Base-by-base conservation (phyloP, 2,797 vertebrate species). In the Crypturellus tataupa region DNA sequence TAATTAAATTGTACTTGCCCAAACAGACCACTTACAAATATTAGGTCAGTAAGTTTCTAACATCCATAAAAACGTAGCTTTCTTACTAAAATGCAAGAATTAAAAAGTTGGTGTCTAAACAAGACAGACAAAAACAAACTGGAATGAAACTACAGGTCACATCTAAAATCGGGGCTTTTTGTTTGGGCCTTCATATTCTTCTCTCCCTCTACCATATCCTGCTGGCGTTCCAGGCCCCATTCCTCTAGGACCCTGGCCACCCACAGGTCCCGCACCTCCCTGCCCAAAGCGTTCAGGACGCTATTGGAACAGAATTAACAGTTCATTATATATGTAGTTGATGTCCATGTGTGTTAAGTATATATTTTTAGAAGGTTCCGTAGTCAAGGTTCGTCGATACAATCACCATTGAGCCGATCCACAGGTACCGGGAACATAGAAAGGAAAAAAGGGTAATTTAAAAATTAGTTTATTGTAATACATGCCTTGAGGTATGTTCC, bases 371-470 rank as follows among this genome's bases (percentile, higher is more conserved):
- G 98, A 98, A 98, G 98, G 98, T 98, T 99, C 99, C 99, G 98
- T 97, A 99, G 99, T 99, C 99, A 99, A 98, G 98, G 99, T 99
- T 99, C 99, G 99, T 99, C 97, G 98, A 98, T 98, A 99, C 98
- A 98, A 98, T 98, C 99, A 98, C 99, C 99, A 99, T 98, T 99
- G 99, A 99, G 99, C 98, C 99, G 99, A 98, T 99, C 99, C 99
- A 99, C 98, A 98, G 99, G 99, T 98, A 99, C 99, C 99, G 98
- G 99, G 99, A 98, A 99, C 99, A 99, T 99, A 98, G 99, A 99
- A 99, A 99, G 99, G 99, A 99, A 99, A 99, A 99, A 98, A 99
- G 99, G 99, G 99, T 99, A 99, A 99, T 99, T 99, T 98, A 98
- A 99, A 99, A 98, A 99, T 99, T 99, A 99, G 99, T 99, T 98